phyloP scores from a whole-genome alignment of 2,888 invertebrate species.

The Agriopis marginaria region DNA sequence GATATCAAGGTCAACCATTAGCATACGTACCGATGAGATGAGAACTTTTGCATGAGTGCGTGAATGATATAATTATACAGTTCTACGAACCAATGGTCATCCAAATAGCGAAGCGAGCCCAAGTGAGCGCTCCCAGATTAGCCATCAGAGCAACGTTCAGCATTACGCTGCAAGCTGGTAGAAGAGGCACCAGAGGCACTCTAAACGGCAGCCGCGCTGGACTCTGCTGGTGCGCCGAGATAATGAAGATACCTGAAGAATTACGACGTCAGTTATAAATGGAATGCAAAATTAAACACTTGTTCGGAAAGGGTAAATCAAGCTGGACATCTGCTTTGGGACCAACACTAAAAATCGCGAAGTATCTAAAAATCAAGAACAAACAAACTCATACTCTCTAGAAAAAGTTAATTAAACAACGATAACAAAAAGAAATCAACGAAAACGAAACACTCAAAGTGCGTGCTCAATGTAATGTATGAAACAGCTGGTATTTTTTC shows the following conservation, averaged over 20 bases:
- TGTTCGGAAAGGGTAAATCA: too few species aligned
- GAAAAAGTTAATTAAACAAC: too few species aligned
- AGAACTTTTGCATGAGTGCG: too few species aligned
- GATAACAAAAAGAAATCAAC: too few species aligned
- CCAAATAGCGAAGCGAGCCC: conserved; percentile 95
- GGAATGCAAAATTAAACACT: too few species aligned
- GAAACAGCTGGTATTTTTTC: too few species aligned
- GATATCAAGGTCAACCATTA: background rate
- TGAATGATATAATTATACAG: background rate
- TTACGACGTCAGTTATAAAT: background rate
- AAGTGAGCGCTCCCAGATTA: conserved; percentile 92
- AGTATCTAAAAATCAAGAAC: too few species aligned
- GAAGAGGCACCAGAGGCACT: conserved; percentile 92
- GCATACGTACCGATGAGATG: background rate
- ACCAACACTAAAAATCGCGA: too few species aligned
- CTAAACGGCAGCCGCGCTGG: conserved; percentile 90
- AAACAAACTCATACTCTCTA: too few species aligned
- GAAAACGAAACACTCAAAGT: too few species aligned
- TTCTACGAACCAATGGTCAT: conserved; percentile 90
- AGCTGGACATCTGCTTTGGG: too few species aligned
- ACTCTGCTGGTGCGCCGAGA: conserved; percentile 92
- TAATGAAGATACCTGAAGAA: conserved; percentile 88
- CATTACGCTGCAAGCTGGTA: conserved; percentile 93
- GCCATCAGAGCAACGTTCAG: conserved; percentile 94
- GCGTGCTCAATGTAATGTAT: too few species aligned